Conservation (phyloP, 2,113 vertebrate species). For the Trinectes maculatus region DNA sequence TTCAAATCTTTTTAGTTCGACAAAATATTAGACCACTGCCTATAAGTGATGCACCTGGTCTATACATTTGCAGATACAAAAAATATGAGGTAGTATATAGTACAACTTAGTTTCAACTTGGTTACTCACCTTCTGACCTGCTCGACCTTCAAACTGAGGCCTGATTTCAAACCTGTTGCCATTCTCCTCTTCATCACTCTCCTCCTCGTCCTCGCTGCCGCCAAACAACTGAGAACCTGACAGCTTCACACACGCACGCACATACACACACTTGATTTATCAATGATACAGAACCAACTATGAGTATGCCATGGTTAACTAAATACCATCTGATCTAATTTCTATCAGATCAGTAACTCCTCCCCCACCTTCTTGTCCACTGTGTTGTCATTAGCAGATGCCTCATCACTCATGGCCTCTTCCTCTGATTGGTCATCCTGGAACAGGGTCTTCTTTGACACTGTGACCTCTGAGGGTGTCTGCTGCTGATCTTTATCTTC, state of each 20-base stretch:
- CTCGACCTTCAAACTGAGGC: conserved; percentile 93
- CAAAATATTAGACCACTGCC: neutral
- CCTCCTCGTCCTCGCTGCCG: conserved; percentile 86
- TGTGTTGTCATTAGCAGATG: neutral
- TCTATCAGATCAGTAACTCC: too few species aligned
- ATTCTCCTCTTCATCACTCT: conserved; percentile 73
- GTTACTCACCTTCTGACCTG: conserved; percentile 90
- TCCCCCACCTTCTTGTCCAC: conserved; percentile 47
- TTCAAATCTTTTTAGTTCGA: neutral
- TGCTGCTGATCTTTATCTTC: conserved; percentile 18
- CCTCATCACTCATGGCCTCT: conserved; percentile 45
- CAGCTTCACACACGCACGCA: conserved; percentile 41
- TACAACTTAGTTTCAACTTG: accelerated
- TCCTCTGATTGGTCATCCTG: conserved; percentile 54
- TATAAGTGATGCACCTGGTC: neutral
- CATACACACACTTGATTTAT: neutral
- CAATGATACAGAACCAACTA: neutral
- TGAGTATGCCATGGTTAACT: neutral
- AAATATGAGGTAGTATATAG: neutral
- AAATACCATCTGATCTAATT: neutral
- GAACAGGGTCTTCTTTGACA: conserved; percentile 48
- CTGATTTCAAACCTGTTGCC: conserved; percentile 86
- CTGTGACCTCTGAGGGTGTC: neutral
- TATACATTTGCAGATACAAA: neutral
- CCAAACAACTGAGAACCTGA: conserved; percentile 83